Base-by-base conservation (phyloP, 2,113 vertebrate genomes). In the Stegastes partitus region DNA sequence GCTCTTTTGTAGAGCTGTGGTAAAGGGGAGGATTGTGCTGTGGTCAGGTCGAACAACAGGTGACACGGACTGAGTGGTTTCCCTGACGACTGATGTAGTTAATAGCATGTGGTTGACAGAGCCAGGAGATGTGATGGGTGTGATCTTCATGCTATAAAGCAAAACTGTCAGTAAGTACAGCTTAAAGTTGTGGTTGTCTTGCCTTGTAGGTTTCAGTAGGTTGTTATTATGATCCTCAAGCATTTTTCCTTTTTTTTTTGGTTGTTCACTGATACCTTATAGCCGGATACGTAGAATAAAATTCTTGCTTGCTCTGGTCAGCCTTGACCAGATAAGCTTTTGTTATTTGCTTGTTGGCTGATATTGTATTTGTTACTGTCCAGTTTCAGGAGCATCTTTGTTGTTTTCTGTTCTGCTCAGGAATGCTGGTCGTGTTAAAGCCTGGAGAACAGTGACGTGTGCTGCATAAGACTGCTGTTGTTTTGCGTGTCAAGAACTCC, bases 201-300 rank as follows among this genome's bases (percentile, higher is more conserved):
- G 21, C 7, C 54, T 26, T 12, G 22, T 11, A 12, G 22, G 14
- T 37, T 49, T 11, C 25, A 31, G 21, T 42, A 61, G 55, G 14
- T 42, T 42, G 15, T 63, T 34, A 53, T 44, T 19, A 21, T 26
- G 39, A 65, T 31, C 54, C 59, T 66, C 31, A 12, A 31, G 39
- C 26, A n/a, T 47, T 34, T 82, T 37, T 54, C 25, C 49, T 34
- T 82, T 28, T 49, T 26, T 54, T 42, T 59, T 54, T 21, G 37
- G 22, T 57, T 51, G n/a, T 31, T 26, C 37, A 45, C 6, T 11
- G 50, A 71, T 23, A 62, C 21, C 50, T 39, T 57, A 37, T n/a
- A 44, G 34, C 19, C 14, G 4, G 26, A 8, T 11, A 22, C 15
- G 54, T 22, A 45, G 25, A 66, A 68, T 56, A 50, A 58, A 68